These are phyloP conservation scores for Gallinago nigripennis DNA, from an alignment of 2,797 vertebrate genomes.

Conservation along the genomic window DNA sequence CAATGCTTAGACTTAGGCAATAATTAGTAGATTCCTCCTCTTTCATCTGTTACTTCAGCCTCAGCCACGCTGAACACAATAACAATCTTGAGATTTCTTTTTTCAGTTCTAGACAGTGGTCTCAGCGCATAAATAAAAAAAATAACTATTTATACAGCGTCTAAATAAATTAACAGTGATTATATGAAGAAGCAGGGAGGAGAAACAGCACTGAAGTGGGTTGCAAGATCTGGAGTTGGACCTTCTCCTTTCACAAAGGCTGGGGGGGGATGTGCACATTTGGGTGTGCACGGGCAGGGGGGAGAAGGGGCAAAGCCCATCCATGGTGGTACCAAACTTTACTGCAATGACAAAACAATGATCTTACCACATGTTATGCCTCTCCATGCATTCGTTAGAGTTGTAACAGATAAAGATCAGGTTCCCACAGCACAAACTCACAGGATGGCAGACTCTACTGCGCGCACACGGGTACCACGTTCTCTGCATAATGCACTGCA, in stretches of 20 bases:
- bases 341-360: background rate
- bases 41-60: background rate
- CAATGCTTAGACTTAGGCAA: background rate
- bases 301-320: background rate
- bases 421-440: background rate
- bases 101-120: background rate
- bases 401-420: background rate
- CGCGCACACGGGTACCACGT: background rate
- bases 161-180: background rate
- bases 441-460: background rate
- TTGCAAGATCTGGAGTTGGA: accelerated
- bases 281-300: accelerated
- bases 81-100: background rate
- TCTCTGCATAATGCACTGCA: background rate
- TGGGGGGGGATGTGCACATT: too few species aligned
- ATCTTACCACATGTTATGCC: background rate
- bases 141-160: background rate
- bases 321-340: background rate
- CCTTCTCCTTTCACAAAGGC: background rate
- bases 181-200: background rate
- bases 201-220: background rate
- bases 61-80: background rate
- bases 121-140: background rate
- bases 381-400: background rate
- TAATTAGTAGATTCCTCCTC: background rate